Evolutionary conservation across 2,797 vertebrate species (phyloP), one percentile per base, ranked within the genome.

Genomic region (Mus caroli): DNA sequence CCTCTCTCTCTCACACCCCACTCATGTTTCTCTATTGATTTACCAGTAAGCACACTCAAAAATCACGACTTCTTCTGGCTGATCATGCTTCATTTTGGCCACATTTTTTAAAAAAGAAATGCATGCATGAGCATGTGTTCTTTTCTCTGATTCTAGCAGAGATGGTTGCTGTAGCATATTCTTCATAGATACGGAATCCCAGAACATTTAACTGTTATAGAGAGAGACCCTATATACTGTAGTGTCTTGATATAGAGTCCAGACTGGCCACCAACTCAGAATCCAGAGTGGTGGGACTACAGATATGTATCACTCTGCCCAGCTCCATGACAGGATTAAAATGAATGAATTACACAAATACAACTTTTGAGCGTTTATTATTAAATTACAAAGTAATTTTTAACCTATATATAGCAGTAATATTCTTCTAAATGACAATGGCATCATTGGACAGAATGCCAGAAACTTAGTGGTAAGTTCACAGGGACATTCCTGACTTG

Each of bases 291-390:
- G 11, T 17, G 4, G 3, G 3, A 14, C 9, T 88, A 60, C 3
- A 88, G 40, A 3, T 75, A 43, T 14, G 26, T 31, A n/a, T 60
- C 6, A 34, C 37, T 4, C 14, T 88, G 3, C 12, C 11, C 11
- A 60, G 12, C 13, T 11, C 20, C 13, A n/a, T 52, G 9, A 69
- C 77, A 89, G 31, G n/a, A 91, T 88, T 6, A 87, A 54, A 60
- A 94, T 83, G 31, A 28, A 91, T 34, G 50, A 76, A 89, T 12
- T 37, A 80, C 24, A 84, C 31, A 94, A 91, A 90, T 69, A 15
- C 1, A 75, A 67, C 1, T 24, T 22, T 91, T 92, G 31, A 14
- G 26, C 90, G 8, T 76, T 87, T 52, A 90, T 80, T 52, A 95
- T 94, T 95, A 34, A 76, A 64, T 64, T 64, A 28, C 5, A 64